Evolutionary conservation across 2,113 vertebrate species (phyloP).

Genomic region (Proteles cristata): DNA sequence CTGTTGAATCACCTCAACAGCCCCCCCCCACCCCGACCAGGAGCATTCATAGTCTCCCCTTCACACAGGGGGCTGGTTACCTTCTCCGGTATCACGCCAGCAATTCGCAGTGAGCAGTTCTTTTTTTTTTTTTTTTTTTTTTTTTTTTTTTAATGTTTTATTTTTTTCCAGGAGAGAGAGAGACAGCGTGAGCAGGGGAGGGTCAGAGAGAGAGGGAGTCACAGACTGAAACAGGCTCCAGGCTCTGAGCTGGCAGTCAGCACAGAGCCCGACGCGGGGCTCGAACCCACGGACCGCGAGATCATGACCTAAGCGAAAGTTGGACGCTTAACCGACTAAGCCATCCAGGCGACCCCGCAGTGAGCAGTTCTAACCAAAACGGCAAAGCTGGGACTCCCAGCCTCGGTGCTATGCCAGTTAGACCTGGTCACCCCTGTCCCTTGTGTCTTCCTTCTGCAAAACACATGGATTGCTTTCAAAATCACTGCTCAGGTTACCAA

Average conservation of each 20-base stretch:
- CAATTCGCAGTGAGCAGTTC: neutral
- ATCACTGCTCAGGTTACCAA: neutral
- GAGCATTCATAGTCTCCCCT: neutral
- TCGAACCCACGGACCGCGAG: too few relatives aligned
- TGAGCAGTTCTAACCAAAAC: neutral
- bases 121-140: too few relatives aligned
- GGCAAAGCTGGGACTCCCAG: neutral
- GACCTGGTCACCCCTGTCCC: fast-evolving
- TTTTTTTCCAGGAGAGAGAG: too few relatives aligned
- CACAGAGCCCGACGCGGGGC: too few relatives aligned
- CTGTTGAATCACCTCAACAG: neutral
- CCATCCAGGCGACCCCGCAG: too few relatives aligned
- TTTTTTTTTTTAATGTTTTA: too few relatives aligned
- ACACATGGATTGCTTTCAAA: neutral
- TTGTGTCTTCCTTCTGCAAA: neutral
- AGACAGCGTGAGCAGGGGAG: too few relatives aligned
- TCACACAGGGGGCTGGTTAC: neutral
- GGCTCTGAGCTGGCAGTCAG: too few relatives aligned
- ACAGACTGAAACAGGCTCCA: too few relatives aligned
- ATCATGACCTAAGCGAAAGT: too few relatives aligned
- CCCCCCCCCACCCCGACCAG: neutral
- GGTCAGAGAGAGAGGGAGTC: too few relatives aligned
- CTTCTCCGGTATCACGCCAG: neutral
- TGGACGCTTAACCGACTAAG: too few relatives aligned
- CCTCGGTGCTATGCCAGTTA: fast-evolving